phyloP scores from a whole-genome alignment of 2,797 vertebrate genomes.

The Parauchenoglanis punctatus region DNA sequence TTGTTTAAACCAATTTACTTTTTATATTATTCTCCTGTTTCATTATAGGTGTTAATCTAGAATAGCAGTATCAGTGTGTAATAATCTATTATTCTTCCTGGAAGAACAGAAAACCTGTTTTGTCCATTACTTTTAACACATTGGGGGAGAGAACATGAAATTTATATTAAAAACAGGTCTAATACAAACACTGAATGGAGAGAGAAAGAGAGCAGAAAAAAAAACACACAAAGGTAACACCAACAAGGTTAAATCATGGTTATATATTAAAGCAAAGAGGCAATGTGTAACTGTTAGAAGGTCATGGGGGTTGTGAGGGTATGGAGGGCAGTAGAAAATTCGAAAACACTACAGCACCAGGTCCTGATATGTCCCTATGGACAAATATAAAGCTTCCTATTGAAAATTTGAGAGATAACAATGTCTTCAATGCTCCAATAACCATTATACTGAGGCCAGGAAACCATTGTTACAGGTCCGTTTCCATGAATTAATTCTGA shows the following conservation, averaged over 20 bases:
- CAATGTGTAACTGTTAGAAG: background rate
- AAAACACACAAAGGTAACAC: background rate
- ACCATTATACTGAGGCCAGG: background rate
- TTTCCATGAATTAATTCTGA: constrained; percentile 2
- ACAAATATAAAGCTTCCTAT: background rate
- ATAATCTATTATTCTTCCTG: background rate
- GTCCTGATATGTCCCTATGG: background rate
- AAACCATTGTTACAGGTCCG: background rate
- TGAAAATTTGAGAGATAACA: background rate
- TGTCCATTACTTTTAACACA: background rate
- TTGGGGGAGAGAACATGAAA: background rate
- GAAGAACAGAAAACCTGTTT: background rate
- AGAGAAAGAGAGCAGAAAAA: background rate
- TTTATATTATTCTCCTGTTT: background rate
- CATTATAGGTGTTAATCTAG: background rate
- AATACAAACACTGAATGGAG: background rate
- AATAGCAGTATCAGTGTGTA: background rate
- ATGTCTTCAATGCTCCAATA: background rate
- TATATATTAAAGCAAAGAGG: background rate
- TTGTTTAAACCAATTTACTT: background rate
- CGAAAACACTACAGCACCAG: background rate
- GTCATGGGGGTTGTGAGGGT: background rate
- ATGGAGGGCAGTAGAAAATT: background rate
- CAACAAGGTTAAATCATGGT: background rate
- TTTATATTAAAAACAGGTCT: background rate